phyloP scores from a whole-genome alignment of 2,797 vertebrate species.

The Clamator glandarius region DNA sequence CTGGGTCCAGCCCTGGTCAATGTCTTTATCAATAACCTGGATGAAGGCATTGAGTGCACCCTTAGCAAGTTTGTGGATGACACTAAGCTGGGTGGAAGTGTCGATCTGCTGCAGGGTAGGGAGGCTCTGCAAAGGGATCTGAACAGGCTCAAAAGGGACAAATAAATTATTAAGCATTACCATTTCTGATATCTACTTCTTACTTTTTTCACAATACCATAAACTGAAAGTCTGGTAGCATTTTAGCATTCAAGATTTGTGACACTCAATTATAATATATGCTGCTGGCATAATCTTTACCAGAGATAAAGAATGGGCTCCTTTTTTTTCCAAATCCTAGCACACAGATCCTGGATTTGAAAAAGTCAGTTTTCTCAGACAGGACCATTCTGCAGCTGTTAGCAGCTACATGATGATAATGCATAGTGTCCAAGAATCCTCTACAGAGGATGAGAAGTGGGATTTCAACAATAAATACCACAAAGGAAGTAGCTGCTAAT shows the following conservation, averaged over 20 bases:
- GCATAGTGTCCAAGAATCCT: neutral
- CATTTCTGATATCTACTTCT: neutral
- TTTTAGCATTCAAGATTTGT: neutral
- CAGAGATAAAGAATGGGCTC: neutral
- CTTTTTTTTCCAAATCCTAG: neutral
- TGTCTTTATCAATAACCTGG: too few relatives aligned
- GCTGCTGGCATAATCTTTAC: neutral
- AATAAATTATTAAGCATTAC: neutral
- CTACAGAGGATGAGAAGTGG: neutral
- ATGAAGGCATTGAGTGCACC: too few relatives aligned
- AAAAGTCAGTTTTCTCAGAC: neutral
- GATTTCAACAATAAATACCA: neutral
- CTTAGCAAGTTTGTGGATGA: too few relatives aligned
- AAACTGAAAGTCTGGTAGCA: neutral
- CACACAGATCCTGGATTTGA: neutral
- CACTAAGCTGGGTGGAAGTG: too few relatives aligned
- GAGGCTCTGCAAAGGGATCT: too few relatives aligned
- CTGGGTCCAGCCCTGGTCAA: too few relatives aligned
- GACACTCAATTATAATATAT: neutral
- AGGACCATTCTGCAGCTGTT: neutral
- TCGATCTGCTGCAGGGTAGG: too few relatives aligned
- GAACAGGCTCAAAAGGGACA: neutral
- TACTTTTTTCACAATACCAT: neutral
- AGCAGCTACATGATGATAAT: neutral
- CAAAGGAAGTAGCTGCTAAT: neutral